Conservation (phyloP, 2,888 invertebrate species). For the Trichacis sp. region DNA sequence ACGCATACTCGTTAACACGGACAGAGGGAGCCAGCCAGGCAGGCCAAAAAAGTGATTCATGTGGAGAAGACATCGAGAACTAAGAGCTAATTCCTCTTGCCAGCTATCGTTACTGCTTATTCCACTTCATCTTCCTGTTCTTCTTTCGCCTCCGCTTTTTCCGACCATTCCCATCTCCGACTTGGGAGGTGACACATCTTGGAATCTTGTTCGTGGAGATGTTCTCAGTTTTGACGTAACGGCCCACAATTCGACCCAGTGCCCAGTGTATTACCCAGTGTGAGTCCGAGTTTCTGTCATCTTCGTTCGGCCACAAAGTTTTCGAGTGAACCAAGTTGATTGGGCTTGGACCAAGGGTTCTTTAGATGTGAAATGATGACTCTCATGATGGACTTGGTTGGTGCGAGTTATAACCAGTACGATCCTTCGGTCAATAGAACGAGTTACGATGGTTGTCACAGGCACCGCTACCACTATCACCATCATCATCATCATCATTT, state of each 20-base stretch:
- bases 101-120: conserved; percentile 34
- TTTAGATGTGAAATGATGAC: conserved; percentile 61
- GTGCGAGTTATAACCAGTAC: conserved; percentile 59
- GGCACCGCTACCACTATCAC: conserved; percentile 47
- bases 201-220: conserved; percentile 7
- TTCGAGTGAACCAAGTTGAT: too few relatives aligned
- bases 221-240: background rate
- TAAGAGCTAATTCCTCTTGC: conserved; percentile 43
- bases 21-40: conserved; percentile 4
- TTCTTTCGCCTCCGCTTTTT: conserved; percentile 41
- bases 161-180: conserved; percentile 62
- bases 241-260: too few relatives aligned
- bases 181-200: conserved; percentile 56
- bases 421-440: conserved; percentile 53
- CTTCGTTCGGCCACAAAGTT: background rate
- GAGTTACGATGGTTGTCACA: conserved; percentile 59
- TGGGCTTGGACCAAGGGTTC: background rate
- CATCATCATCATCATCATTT: conserved; percentile 48
- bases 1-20: conserved; percentile 16
- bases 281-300: too few relatives aligned
- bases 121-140: conserved; percentile 32
- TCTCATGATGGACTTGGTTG: conserved; percentile 65
- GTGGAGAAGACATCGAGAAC: conserved; percentile 50
- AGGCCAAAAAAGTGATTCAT: conserved; percentile 46
- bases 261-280: too few relatives aligned